Evolutionary conservation across 2,797 vertebrate species (phyloP).

Genomic region (Trachurus trachurus): DNA sequence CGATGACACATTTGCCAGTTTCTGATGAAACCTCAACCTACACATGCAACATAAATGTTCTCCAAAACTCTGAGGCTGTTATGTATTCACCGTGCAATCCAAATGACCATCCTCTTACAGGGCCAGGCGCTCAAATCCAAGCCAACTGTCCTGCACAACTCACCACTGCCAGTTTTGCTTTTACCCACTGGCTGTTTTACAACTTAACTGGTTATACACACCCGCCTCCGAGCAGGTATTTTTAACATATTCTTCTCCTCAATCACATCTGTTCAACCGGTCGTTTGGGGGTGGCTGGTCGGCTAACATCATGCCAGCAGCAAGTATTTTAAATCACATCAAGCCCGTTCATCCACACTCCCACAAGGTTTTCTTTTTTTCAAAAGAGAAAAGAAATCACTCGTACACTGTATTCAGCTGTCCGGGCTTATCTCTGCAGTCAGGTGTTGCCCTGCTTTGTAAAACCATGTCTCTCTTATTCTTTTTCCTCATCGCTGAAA

Average conservation of each 20-base stretch:
- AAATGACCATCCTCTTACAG: constrained; percentile 41
- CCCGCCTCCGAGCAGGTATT: constrained; percentile 35
- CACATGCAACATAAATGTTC: constrained; percentile 31
- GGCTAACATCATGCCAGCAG: constrained; percentile 26
- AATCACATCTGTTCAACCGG: constrained; percentile 45
- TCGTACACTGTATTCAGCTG: constrained; percentile 26
- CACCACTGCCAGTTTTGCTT: background rate
- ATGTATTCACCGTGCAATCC: constrained; percentile 8
- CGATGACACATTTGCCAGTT: constrained; percentile 33
- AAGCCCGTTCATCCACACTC: constrained; percentile 29
- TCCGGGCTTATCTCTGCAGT: constrained; percentile 50
- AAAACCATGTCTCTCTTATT: constrained; percentile 20
- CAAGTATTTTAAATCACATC: constrained; percentile 44
- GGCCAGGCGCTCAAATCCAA: constrained; percentile 28
- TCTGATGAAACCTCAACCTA: constrained; percentile 19
- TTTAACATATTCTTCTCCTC: constrained; percentile 13
- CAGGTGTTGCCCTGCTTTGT: constrained; percentile 43
- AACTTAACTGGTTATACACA: constrained; percentile 26
- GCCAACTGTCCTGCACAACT: constrained; percentile 20
- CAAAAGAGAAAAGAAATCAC: constrained; percentile 16
- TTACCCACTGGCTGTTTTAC: constrained; percentile 8
- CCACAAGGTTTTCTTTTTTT: constrained; percentile 24
- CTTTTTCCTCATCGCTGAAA: constrained; percentile 42
- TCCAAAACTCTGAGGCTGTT: constrained; percentile 25
- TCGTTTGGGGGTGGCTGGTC: constrained; percentile 15